Conservation (phyloP, 2,113 vertebrate genomes). For the Corythoichthys haematopterus region DNA sequence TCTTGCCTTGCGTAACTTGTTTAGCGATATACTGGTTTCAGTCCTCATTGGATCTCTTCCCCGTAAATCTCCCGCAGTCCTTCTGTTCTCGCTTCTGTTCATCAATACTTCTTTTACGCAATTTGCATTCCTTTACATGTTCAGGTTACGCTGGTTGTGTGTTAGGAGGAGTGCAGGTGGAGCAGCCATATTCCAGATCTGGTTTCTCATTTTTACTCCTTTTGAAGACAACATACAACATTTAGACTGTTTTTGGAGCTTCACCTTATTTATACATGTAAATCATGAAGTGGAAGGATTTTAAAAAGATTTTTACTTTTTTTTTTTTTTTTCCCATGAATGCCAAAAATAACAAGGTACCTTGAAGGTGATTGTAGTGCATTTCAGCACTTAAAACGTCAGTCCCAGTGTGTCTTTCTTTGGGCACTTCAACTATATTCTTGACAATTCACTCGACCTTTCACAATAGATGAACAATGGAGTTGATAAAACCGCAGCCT, state of each 20-base stretch:
- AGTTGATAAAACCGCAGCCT: slow-evolving; percentile 9
- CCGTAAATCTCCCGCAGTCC: background rate
- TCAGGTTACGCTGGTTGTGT: slow-evolving; percentile 37
- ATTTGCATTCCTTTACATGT: slow-evolving; percentile 55
- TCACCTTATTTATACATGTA: slow-evolving; percentile 39
- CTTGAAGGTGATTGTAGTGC: slow-evolving; percentile 33
- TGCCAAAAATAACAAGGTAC: slow-evolving; percentile 66
- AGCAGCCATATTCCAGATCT: slow-evolving; percentile 46
- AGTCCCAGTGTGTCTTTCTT: slow-evolving; percentile 1
- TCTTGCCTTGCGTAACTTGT: slow-evolving; percentile 23
- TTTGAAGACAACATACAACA: slow-evolving; percentile 25
- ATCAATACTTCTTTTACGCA: slow-evolving; percentile 10
- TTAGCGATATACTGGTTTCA: slow-evolving; percentile 43
- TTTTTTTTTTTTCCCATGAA: slow-evolving; percentile 48
- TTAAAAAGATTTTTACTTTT: background rate
- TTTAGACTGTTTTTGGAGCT: slow-evolving; percentile 24
- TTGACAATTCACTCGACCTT: slow-evolving; percentile 26
- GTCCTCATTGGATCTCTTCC: slow-evolving; percentile 1
- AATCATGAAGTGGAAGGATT: slow-evolving; percentile 30
- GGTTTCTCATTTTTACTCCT: slow-evolving; percentile 37
- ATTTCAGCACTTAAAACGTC: slow-evolving; percentile 12
- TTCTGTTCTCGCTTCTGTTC: slow-evolving; percentile 31
- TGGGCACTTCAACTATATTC: slow-evolving; percentile 8
- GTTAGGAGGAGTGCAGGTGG: slow-evolving; percentile 41
- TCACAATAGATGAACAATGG: slow-evolving; percentile 3